Evolutionary conservation across 1,140 invertebrate genomes (phyloP).

Genomic region (Sycophaga agraensis): DNA sequence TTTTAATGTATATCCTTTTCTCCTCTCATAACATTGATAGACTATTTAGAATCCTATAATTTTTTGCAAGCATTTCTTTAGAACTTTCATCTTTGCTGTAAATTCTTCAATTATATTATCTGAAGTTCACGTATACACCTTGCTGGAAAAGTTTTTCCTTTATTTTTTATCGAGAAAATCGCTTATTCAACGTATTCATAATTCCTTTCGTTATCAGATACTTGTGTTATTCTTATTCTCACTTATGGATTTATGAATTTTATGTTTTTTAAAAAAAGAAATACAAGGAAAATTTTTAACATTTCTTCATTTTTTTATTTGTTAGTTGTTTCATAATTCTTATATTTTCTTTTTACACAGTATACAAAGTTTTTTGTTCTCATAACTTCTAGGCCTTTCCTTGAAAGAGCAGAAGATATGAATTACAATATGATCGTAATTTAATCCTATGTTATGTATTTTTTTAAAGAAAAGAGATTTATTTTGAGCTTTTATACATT

Average conservation of each 20-base stretch:
- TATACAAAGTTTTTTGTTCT: constrained; percentile 15
- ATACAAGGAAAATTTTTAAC: too few relatives aligned
- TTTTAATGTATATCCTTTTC: background rate
- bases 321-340: constrained; percentile 15
- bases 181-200: background rate
- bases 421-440: background rate
- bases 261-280: too few relatives aligned
- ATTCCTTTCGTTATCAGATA: too few relatives aligned
- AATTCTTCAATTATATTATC: constrained; percentile 3
- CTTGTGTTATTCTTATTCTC: too few relatives aligned
- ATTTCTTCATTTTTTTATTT: constrained; percentile 14
- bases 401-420: background rate
- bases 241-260: too few relatives aligned
- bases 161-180: background rate
- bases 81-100: background rate
- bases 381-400: background rate
- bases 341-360: constrained; percentile 20
- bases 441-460: constrained; percentile 2
- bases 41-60: background rate
- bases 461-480: constrained; percentile 5
- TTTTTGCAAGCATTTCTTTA: too few relatives aligned
- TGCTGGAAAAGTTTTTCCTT: too few relatives aligned
- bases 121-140: background rate
- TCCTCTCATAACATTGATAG: background rate
- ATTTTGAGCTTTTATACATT: constrained; percentile 8